A percentile compares a stretch with the other conserved stretches of the same genome.
phyloP scores from a whole-genome alignment of 2,797 vertebrate species.

The Galaxias olidus region DNA sequence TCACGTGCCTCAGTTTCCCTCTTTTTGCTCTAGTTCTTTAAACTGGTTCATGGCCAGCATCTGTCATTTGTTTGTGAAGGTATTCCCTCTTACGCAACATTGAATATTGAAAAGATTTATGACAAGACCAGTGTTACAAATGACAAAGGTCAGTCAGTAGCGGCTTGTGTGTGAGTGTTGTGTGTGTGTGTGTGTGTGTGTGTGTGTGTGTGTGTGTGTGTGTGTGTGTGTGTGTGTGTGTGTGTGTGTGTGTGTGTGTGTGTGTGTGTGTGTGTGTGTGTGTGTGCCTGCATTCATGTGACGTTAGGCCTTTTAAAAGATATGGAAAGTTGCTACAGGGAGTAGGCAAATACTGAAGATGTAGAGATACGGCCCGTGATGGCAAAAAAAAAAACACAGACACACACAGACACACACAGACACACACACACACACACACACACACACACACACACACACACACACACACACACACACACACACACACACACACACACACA shows the following conservation, averaged over 20 bases:
- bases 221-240: constrained; percentile 8
- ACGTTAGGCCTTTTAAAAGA: constrained; percentile 9
- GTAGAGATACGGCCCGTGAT: not conserved
- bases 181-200: not conserved
- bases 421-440: not conserved
- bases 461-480: not conserved
- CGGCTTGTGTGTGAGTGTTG: not conserved
- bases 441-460: not conserved
- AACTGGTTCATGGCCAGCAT: too few relatives aligned
- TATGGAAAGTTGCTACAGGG: constrained; percentile 49
- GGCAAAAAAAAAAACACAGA: not conserved
- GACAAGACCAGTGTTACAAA: not conserved
- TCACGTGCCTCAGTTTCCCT: too few relatives aligned
- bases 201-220: constrained; percentile 14
- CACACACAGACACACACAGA: constrained; percentile 4
- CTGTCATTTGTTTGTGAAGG: too few relatives aligned
- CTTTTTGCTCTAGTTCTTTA: too few relatives aligned
- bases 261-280: constrained; percentile 10
- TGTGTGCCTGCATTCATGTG: not conserved
- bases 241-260: constrained; percentile 6
- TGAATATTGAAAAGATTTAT: too few relatives aligned
- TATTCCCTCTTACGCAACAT: not conserved
- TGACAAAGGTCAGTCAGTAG: not conserved
- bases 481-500: not conserved
- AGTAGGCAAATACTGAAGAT: constrained; percentile 74